Evolutionary conservation across 2,888 invertebrate species (phyloP), one percentile per base, ranked within the genome.

Genomic region (Nysson spinosus): DNA sequence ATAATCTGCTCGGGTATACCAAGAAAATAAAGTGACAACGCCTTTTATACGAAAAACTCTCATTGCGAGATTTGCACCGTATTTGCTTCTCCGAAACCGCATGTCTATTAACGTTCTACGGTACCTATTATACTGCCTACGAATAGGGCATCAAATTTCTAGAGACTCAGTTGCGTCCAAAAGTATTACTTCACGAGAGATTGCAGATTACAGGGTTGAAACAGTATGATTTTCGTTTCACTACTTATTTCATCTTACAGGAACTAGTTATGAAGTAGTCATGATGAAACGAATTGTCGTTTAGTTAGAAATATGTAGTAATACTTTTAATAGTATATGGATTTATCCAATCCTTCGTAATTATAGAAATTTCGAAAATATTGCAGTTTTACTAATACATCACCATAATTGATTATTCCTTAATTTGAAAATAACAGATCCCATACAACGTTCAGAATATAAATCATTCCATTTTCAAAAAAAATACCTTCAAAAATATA

Each of bases 1-100:
- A 83, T 83, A 78, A 79, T 82, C 71, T 61, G 51, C 61, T 69
- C 52, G 56, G 60, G 55, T 75, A 63, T 78, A 70, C 58, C 69
- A 56, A 51, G 49, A 28, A 42, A 47, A 43, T 58, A 44, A 65
- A 57, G 32, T 67, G 37, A 26, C 71, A 39, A 39, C 40, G 47
- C 47, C 77, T 78, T 79, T 79, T 81, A 80, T 81, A 81, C 64
- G 42, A 63, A 55, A 57, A 43, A 51, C 62, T 54, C 5, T 51
- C 46, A 54, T 62, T 26, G 42, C 30, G 35, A 32, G 43, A 47
- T 42, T 28, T 26, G 39, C 20, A 30, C 49, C 26, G 9, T 35
- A 24, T 37, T 28, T 50, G 43, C 39, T 52, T 44, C 50, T 49
- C 32, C 32, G 40, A 72, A 80, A 78, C 74, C 78, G 69, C 78